Conservation (phyloP, 2,888 invertebrate species). For the Archips crataeganus region DNA sequence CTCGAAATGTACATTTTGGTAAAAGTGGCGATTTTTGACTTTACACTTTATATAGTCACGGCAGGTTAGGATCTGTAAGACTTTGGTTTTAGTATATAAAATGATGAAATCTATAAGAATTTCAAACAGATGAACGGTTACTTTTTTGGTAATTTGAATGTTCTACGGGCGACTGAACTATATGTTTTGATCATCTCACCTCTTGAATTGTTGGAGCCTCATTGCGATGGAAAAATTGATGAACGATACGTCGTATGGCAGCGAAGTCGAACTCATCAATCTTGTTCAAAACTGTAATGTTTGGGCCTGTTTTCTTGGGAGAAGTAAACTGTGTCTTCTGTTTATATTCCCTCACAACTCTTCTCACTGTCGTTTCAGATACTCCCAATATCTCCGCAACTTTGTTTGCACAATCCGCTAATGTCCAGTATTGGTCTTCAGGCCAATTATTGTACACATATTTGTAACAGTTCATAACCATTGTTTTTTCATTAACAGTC, state of each 20-base stretch:
- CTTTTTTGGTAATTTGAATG: too few relatives aligned
- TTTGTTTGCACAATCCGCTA: conserved; percentile 17
- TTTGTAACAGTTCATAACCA: conserved; percentile 27
- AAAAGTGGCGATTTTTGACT: too few relatives aligned
- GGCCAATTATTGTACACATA: conserved; percentile 16
- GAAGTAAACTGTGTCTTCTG: conserved; percentile 9
- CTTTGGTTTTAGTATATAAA: too few relatives aligned
- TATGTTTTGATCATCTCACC: too few relatives aligned
- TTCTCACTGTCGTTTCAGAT: conserved; percentile 23
- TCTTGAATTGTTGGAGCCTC: too few relatives aligned
- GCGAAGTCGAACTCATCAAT: conserved; percentile 19
- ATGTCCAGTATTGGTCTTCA: conserved; percentile 7
- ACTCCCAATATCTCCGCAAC: conserved; percentile 24
- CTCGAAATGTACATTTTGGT: too few relatives aligned
- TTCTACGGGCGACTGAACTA: too few relatives aligned
- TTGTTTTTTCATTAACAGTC: conserved; percentile 23
- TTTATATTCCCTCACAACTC: conserved; percentile 29
- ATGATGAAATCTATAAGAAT: too few relatives aligned
- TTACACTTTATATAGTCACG: too few relatives aligned
- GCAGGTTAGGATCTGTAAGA: too few relatives aligned
- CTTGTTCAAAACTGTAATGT: conserved; percentile 15
- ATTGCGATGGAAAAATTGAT: conserved; percentile 14
- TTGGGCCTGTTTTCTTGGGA: conserved; percentile 25
- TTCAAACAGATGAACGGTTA: too few relatives aligned
- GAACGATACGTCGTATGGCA: conserved; percentile 16